Evolutionary conservation across 1,140 invertebrate species (phyloP).

Genomic region (Lepidurus arcticus): DNA sequence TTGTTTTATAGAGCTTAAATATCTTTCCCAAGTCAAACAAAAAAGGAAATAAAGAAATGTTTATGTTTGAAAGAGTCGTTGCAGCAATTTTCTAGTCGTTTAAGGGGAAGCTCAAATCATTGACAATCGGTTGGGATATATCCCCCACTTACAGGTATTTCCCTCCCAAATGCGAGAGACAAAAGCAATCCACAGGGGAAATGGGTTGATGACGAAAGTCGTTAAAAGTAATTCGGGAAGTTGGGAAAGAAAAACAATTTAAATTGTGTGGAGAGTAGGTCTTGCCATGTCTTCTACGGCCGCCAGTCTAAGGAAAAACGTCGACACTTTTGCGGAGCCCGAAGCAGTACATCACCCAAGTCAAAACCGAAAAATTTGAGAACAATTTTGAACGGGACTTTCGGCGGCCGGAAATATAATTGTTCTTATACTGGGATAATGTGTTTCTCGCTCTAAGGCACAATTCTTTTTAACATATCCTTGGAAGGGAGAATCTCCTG

Average conservation of each 20-base stretch:
- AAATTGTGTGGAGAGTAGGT: background rate
- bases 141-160: background rate
- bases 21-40: constrained; percentile 9
- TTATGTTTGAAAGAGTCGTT: background rate
- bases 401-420: too few relatives aligned
- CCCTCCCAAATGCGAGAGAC: background rate
- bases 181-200: background rate
- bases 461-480: too few relatives aligned
- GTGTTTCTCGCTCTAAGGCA: too few relatives aligned
- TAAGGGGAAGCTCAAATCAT: constrained; percentile 3
- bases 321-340: background rate
- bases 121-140: background rate
- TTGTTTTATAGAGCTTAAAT: constrained; percentile 16
- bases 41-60: background rate
- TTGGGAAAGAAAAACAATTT: background rate
- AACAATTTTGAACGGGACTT: background rate
- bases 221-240: background rate
- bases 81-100: background rate
- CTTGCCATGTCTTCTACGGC: background rate
- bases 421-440: too few relatives aligned
- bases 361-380: background rate
- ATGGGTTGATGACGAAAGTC: background rate
- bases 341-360: constrained; percentile 11
- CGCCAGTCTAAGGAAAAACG: background rate
- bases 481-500: too few relatives aligned